Evolutionary conservation across 2,797 vertebrate genomes (phyloP), one percentile per base, ranked within the genome.

Genomic region (Muscicapa comitata): DNA sequence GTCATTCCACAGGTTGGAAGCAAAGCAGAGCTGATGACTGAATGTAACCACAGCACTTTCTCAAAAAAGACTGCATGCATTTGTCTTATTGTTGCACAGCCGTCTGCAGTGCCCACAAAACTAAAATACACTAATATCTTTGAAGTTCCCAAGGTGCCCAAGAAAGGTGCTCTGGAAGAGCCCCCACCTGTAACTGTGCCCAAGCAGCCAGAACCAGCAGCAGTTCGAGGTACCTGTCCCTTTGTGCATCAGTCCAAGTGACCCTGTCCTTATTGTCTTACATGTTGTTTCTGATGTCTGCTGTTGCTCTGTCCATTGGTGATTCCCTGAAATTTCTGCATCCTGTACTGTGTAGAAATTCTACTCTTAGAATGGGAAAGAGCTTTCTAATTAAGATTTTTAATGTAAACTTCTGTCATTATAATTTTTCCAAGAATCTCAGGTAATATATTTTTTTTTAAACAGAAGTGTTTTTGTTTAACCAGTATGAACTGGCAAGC

Each of bases 71-170:
- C 42, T 53, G 5, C 0, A 0, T 59, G 42, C 11, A 35, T 35
- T n/a, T 87, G 54, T 62, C 51, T 76, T 72, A 12, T 7, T 82
- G 48, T 13, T 47, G 28, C 50, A 29, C 28, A 29, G 23, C 50
- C 50, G 10, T 23, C 67, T 42, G 17, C 83, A 59, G 29, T 43
- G 25, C 29, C 66, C 78, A 51, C 68, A 72, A 87, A 90, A 73
- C 76, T 97, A 96, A 96, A 90, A 85, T 81, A 51, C 73, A 84
- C 75, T 90, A 89, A 97, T 97, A 92, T 98, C 94, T 98, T 99
- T 98, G 91, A 99, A 99, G 98, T 98, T 91, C 97, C 97, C 92
- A 98, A 98, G 97, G 90, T 91, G 61, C 90, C 74, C 37, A 97
- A 82, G 91, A 98, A 98, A 93, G 85, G 16, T 70, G 38, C 91